A percentile compares a stretch with the other conserved stretches of the same genome.
Conservation (phyloP, 1,140 invertebrate species). For the Solenopsis invicta region DNA sequence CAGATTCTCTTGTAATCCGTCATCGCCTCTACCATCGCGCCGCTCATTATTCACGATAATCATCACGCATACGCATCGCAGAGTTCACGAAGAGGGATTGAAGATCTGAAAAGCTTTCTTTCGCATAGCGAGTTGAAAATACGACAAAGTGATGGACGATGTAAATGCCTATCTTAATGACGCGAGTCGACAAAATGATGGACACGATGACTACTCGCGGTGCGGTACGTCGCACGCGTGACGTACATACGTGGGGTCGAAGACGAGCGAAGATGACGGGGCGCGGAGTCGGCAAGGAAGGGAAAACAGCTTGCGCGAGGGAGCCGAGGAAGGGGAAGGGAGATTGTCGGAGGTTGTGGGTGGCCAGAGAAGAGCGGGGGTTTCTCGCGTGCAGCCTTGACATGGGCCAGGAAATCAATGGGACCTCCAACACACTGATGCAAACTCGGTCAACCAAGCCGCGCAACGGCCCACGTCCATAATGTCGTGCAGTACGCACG, state of each 20-base stretch:
- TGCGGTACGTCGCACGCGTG: constrained; percentile 57
- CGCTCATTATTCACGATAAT: constrained; percentile 30
- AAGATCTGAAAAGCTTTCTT: constrained; percentile 31
- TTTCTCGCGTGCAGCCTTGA: constrained; percentile 86
- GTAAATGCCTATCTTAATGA: not conserved
- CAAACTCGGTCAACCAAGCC: constrained; percentile 82
- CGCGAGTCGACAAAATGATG: constrained; percentile 15
- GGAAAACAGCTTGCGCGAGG: constrained; percentile 61
- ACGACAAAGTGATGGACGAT: constrained; percentile 1
- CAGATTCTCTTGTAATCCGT: constrained; percentile 32
- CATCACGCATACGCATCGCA: constrained; percentile 40
- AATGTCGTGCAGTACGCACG: constrained; percentile 70
- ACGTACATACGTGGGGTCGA: constrained; percentile 8
- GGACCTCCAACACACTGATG: constrained; percentile 85
- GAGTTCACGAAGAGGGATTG: constrained; percentile 23
- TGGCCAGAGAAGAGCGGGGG: constrained; percentile 74
- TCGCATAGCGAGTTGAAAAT: constrained; percentile 38
- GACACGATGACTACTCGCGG: constrained; percentile 30
- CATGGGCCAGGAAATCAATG: constrained; percentile 86
- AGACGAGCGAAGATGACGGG: constrained; percentile 29
- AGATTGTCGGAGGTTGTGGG: constrained; percentile 72
- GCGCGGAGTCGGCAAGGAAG: not conserved
- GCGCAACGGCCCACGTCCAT: constrained; percentile 75
- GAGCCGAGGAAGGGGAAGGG: constrained; percentile 65
- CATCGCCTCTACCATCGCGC: not conserved